These are phyloP conservation scores for Thomomys bottae DNA, from an alignment of 2,113 vertebrate species.

Conservation along the genomic window DNA sequence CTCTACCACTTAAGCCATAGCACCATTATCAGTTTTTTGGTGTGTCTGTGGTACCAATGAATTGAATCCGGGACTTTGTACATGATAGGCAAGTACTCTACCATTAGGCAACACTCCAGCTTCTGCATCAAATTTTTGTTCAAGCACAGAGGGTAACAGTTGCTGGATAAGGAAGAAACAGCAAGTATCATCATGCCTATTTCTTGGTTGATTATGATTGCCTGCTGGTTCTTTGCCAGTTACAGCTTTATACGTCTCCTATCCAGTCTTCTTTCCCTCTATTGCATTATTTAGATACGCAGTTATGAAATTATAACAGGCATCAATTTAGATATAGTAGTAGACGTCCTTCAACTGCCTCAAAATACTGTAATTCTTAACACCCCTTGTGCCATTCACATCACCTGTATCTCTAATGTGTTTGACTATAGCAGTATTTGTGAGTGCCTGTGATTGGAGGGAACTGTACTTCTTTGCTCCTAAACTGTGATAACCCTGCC, in stretches of 20 bases:
- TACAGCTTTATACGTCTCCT: not conserved
- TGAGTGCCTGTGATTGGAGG: not conserved
- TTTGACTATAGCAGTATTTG: not conserved
- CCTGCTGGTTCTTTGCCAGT: not conserved
- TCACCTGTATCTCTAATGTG: not conserved
- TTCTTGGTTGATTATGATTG: not conserved
- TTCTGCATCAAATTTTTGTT: not conserved
- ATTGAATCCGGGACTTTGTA: too few species aligned
- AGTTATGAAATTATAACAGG: not conserved
- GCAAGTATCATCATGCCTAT: not conserved
- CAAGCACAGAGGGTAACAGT: not conserved
- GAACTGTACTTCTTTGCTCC: not conserved
- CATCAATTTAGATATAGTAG: not conserved
- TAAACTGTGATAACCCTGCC: not conserved
- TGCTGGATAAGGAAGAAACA: not conserved
- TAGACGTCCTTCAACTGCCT: not conserved
- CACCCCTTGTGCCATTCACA: not conserved
- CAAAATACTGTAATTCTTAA: too few species aligned
- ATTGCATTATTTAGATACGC: not conserved
- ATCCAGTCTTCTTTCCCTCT: not conserved
- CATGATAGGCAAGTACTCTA: too few species aligned
- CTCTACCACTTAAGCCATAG: too few species aligned
- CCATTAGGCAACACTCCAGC: too few species aligned
- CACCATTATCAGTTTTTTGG: too few species aligned
- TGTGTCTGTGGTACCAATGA: too few species aligned